phyloP scores from a whole-genome alignment of 1,140 invertebrate species.

The Frieseomelitta varia region DNA sequence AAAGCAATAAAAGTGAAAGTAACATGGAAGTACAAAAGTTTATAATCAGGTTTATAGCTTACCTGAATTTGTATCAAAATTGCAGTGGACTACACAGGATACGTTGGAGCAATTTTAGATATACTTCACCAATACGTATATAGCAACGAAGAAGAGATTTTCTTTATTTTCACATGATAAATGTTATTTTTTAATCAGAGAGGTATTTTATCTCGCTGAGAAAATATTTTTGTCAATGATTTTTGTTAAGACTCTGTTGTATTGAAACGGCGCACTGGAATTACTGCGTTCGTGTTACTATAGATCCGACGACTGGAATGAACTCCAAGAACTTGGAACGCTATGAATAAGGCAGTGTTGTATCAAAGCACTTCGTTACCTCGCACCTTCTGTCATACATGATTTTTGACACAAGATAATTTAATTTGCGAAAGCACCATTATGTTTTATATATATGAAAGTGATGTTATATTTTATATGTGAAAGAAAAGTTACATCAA shows the following conservation, averaged over 20 bases:
- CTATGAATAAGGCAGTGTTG: constrained; percentile 34
- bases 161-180: not conserved
- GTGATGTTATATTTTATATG: not conserved
- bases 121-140: not conserved
- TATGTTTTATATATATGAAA: not conserved
- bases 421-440: not conserved
- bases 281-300: not conserved
- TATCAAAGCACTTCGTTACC: constrained; percentile 12
- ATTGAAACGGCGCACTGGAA: not conserved
- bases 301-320: constrained; percentile 15
- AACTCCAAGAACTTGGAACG: constrained; percentile 22
- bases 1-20: not conserved
- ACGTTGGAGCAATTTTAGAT: not conserved
- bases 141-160: not conserved
- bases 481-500: not conserved
- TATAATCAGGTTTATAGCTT: not conserved
- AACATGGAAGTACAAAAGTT: too few species aligned
- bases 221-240: too few species aligned
- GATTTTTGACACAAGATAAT: not conserved
- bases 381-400: not conserved
- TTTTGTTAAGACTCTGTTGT: not conserved
- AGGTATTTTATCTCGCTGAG: not conserved
- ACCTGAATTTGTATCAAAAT: not conserved
- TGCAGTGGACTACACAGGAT: not conserved
- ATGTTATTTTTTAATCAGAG: not conserved